phyloP scores from a whole-genome alignment of 2,797 vertebrate genomes.

The Selene dorsalis region DNA sequence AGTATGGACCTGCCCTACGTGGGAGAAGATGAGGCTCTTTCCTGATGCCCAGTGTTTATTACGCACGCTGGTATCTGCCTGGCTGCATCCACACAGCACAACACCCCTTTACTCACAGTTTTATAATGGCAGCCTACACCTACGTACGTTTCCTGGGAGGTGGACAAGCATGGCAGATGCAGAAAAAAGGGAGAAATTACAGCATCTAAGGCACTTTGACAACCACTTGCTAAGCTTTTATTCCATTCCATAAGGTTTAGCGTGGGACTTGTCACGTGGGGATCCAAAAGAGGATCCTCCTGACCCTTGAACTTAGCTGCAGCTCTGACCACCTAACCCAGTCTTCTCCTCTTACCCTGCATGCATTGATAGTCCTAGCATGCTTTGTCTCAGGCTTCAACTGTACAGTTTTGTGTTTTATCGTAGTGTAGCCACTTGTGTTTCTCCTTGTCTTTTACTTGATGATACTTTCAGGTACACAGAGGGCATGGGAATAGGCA shows the following conservation, averaged over 20 bases:
- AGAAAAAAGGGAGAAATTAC: constrained; percentile 20
- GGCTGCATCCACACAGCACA: constrained; percentile 58
- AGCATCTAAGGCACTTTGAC: constrained; percentile 49
- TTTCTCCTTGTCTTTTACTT: constrained; percentile 64
- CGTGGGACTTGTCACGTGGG: constrained; percentile 12
- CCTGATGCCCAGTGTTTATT: constrained; percentile 83
- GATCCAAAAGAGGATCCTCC: constrained; percentile 36
- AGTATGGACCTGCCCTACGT: constrained; percentile 87
- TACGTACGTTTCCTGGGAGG: constrained; percentile 30
- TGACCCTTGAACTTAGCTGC: constrained; percentile 27
- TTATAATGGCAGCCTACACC: constrained; percentile 45
- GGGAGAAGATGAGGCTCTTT: constrained; percentile 91
- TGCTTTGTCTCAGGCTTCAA: constrained; percentile 81
- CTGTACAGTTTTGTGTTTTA: constrained; percentile 71
- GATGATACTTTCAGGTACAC: constrained; percentile 66
- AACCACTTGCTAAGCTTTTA: constrained; percentile 42
- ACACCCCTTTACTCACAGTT: constrained; percentile 68
- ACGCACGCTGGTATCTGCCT: constrained; percentile 45
- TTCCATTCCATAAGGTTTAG: constrained; percentile 23
- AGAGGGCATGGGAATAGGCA: constrained; percentile 2
- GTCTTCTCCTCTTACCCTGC: constrained; percentile 54
- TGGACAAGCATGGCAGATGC: constrained; percentile 26
- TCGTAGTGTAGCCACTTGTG: constrained; percentile 60
- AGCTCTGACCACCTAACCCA: constrained; percentile 2
- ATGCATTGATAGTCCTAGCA: constrained; percentile 78